These are phyloP conservation scores for Bradypus variegatus DNA, from an alignment of 2,797 vertebrate genomes.

Conservation along the genomic window DNA sequence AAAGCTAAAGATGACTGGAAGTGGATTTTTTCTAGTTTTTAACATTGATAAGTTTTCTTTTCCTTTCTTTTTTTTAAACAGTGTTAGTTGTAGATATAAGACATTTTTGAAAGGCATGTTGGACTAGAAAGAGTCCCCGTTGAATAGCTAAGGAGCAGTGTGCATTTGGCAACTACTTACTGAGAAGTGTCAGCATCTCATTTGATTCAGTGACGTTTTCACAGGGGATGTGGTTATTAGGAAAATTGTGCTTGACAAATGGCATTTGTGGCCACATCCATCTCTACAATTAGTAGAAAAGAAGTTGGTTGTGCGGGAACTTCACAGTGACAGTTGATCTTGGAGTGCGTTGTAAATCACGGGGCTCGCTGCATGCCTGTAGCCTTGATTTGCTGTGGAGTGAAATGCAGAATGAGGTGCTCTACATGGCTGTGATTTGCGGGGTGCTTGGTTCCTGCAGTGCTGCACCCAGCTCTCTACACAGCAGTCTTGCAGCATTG, in stretches of 20 bases:
- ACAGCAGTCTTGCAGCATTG: rapidly evolving
- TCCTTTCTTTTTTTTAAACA: neutral
- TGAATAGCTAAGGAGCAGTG: neutral
- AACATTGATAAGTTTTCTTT: neutral
- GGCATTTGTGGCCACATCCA: too few relatives aligned
- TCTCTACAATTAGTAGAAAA: neutral
- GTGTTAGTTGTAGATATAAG: neutral
- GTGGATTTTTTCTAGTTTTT: neutral
- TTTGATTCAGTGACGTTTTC: neutral
- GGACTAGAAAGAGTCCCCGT: neutral
- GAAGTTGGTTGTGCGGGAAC: neutral
- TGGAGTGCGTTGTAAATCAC: rapidly evolving
- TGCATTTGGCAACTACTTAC: neutral
- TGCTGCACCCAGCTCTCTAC: neutral
- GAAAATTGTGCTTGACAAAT: neutral
- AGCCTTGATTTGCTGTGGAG: neutral
- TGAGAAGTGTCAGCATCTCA: neutral
- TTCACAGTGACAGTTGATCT: neutral
- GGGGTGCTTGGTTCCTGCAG: neutral
- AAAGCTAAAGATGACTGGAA: neutral
- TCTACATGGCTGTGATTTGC: neutral
- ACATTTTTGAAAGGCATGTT: neutral
- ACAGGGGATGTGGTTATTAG: neutral
- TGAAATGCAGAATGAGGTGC: neutral
- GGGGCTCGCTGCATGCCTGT: rapidly evolving